phyloP scores from a whole-genome alignment of 2,113 vertebrate genomes.

The Atherinomorus stipes region DNA sequence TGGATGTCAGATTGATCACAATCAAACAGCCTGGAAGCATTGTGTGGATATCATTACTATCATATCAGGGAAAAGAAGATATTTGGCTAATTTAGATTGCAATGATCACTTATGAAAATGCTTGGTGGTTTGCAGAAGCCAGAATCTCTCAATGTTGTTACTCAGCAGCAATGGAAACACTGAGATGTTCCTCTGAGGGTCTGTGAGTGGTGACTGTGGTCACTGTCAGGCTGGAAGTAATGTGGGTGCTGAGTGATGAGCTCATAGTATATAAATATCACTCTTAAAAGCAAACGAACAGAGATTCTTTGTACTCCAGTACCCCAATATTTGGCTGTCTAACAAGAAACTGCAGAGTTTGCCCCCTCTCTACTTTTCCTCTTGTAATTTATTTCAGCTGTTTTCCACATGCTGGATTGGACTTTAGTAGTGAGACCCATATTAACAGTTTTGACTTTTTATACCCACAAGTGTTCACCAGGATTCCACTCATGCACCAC shows the following conservation, averaged over 20 bases:
- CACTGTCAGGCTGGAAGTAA: neutral
- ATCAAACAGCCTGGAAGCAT: neutral
- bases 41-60: neutral
- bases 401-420: neutral
- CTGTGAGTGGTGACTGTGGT: neutral
- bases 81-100: neutral
- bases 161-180: conserved; percentile 2
- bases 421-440: neutral
- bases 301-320: conserved; percentile 17
- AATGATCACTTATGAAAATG: neutral
- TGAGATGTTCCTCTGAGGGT: conserved; percentile 1
- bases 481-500: too few relatives aligned
- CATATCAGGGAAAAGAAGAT: neutral
- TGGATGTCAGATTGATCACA: neutral
- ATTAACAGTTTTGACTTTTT: neutral
- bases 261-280: conserved; percentile 53
- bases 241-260: conserved; percentile 21
- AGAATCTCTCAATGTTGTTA: conserved; percentile 1
- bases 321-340: neutral
- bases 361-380: neutral
- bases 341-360: conserved; percentile 30
- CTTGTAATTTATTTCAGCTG: neutral
- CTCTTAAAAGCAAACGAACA: conserved; percentile 43
- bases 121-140: neutral
- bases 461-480: too few relatives aligned